Conservation (phyloP, 2,113 vertebrate species). For the Polypterus bichir region DNA sequence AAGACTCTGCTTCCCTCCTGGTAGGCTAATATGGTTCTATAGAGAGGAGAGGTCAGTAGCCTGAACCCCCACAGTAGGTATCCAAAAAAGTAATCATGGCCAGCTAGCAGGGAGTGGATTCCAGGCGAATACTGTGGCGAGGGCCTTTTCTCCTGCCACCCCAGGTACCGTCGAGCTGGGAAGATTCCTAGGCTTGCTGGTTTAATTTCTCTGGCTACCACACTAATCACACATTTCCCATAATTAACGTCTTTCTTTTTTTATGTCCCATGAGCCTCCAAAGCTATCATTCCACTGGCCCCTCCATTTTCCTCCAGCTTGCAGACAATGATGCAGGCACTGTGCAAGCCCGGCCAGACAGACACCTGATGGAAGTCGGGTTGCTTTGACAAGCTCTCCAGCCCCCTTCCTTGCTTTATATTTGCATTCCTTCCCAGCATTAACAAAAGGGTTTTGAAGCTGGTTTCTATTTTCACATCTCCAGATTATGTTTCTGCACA, state of each 20-base stretch:
- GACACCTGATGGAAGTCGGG: constrained; percentile 52
- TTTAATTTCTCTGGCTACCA: constrained; percentile 90
- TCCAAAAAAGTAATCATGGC: constrained; percentile 84
- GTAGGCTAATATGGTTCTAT: constrained; percentile 61
- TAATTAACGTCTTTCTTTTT: constrained; percentile 68
- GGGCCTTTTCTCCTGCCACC: constrained; percentile 63
- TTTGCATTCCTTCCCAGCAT: constrained; percentile 60
- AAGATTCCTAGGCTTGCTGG: constrained; percentile 77
- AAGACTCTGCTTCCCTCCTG: constrained; percentile 62
- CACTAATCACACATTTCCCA: constrained; percentile 69
- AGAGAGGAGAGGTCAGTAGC: constrained; percentile 66
- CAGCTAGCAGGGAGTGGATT: constrained; percentile 71
- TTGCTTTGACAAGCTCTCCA: constrained; percentile 22
- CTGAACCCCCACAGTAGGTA: constrained; percentile 69
- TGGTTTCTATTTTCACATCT: constrained; percentile 44
- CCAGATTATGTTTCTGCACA: constrained; percentile 42
- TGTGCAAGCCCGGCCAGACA: constrained; percentile 46
- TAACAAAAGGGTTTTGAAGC: constrained; percentile 32
- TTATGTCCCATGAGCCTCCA: constrained; percentile 21
- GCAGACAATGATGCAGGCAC: constrained; percentile 46
- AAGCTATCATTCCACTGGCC: constrained; percentile 62
- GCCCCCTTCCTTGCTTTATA: constrained; percentile 46
- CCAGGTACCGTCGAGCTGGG: constrained; percentile 59
- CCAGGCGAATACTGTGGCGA: constrained; percentile 60
- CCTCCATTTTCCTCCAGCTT: constrained; percentile 43